These are phyloP conservation scores for Temnothorax curvispinosus DNA, from an alignment of 1,140 invertebrate genomes.

Conservation along the genomic window DNA sequence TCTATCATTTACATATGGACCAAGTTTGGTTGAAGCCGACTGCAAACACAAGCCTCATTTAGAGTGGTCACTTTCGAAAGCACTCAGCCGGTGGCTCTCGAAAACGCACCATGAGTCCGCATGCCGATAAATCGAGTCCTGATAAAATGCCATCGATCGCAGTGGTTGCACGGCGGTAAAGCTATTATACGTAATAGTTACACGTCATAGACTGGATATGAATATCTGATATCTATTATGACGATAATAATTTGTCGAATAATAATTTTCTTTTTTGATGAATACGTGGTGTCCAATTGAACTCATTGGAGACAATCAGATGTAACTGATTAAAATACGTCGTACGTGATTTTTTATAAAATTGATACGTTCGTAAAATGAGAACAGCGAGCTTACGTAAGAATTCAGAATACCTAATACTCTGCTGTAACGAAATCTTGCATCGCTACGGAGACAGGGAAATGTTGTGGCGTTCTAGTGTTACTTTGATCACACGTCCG, in stretches of 20 bases:
- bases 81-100: conserved; percentile 71
- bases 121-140: conserved; percentile 46
- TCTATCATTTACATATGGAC: conserved; percentile 77
- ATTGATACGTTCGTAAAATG: not conserved
- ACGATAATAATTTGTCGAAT: conserved; percentile 14
- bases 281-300: not conserved
- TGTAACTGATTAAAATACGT: not conserved
- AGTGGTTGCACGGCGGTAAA: conserved; percentile 43
- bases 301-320: not conserved
- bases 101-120: conserved; percentile 65
- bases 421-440: not conserved
- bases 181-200: conserved; percentile 49
- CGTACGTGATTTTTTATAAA: not conserved
- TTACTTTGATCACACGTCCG: not conserved
- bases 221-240: conserved; percentile 10
- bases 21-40: conserved; percentile 73
- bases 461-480: not conserved
- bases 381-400: not conserved
- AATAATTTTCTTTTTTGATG: conserved; percentile 9
- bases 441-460: not conserved
- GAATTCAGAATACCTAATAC: not conserved
- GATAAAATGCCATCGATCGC: conserved; percentile 71
- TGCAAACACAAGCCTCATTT: conserved; percentile 76
- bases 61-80: conserved; percentile 76
- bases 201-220: not conserved